A percentile compares a stretch with the other conserved stretches of the same genome.
phyloP scores from a whole-genome alignment of 2,797 vertebrate species.

The Poeciliopsis paucimaculata region DNA sequence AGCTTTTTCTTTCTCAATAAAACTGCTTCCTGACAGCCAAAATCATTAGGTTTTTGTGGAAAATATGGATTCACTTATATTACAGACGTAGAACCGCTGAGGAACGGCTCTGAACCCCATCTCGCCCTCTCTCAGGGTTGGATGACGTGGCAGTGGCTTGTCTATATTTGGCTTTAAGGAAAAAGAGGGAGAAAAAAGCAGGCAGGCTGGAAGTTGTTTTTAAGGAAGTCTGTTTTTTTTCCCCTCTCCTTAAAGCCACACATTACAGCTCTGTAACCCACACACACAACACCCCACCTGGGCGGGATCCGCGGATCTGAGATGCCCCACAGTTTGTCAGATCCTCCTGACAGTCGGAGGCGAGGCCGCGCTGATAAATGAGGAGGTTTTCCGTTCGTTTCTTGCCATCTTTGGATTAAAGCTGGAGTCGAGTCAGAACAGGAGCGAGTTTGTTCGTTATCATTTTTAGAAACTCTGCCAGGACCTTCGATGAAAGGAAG shows the following conservation, averaged over 20 bases:
- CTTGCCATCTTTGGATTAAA: conserved; percentile 17
- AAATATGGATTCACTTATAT: conserved; percentile 55
- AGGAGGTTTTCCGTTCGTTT: conserved; percentile 11
- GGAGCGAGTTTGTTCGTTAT: conserved; percentile 64
- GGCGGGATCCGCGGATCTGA: conserved; percentile 32
- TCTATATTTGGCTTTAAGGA: conserved; percentile 80
- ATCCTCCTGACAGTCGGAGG: conserved; percentile 27
- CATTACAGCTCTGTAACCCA: conserved; percentile 51
- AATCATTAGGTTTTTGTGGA: conserved; percentile 44
- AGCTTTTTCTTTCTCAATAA: conserved; percentile 65
- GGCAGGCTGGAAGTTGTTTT: conserved; percentile 73
- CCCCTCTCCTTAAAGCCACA: conserved; percentile 44
- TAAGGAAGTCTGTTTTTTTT: conserved; percentile 54
- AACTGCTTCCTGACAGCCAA: conserved; percentile 48
- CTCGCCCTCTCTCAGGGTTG: conserved; percentile 56
- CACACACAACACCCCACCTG: conserved; percentile 42
- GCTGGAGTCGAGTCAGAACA: conserved; percentile 69
- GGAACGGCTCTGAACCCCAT: conserved; percentile 55
- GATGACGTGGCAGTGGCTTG: conserved; percentile 81
- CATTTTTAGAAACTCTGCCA: conserved; percentile 69
- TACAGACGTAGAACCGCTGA: conserved; percentile 38
- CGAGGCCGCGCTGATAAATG: conserved; percentile 30
- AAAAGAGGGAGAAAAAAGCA: conserved; percentile 57
- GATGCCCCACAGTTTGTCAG: conserved; percentile 20
- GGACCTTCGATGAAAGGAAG: conserved; percentile 46